phyloP scores from a whole-genome alignment of 2,797 vertebrate species.

The Chaenodraco wilsoni region DNA sequence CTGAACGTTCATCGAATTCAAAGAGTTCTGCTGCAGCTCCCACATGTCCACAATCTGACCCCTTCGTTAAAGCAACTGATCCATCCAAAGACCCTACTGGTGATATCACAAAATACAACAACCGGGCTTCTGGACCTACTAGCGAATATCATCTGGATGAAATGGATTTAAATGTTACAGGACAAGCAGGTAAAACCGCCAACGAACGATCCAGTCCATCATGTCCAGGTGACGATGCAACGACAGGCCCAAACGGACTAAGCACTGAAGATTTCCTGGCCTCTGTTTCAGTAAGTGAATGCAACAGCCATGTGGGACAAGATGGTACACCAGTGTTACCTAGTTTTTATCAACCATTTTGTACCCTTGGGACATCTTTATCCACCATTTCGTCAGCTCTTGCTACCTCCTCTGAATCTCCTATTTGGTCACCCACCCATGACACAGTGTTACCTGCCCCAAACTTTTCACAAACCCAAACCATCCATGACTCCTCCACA shows the following conservation, averaged over 20 bases:
- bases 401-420: constrained; percentile 42
- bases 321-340: constrained; percentile 36
- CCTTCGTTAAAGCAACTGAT: not conserved
- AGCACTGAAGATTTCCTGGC: not conserved
- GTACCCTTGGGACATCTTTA: constrained; percentile 8
- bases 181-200: not conserved
- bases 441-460: constrained; percentile 29
- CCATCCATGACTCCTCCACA: constrained; percentile 26
- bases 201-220: not conserved
- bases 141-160: not conserved
- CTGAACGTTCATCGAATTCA: not conserved
- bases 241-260: constrained; percentile 8
- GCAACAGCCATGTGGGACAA: not conserved
- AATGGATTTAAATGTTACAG: not conserved
- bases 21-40: constrained; percentile 8
- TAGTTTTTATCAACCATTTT: constrained; percentile 18
- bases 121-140: accelerated
- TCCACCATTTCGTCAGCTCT: constrained; percentile 23
- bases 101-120: not conserved
- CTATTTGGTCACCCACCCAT: constrained; percentile 1
- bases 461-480: constrained; percentile 12
- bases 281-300: constrained; percentile 15
- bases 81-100: not conserved
- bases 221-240: not conserved
- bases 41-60: not conserved